These are phyloP conservation scores for Penaeus monodon DNA, from an alignment of 2,888 invertebrate genomes.

Conservation along the genomic window DNA sequence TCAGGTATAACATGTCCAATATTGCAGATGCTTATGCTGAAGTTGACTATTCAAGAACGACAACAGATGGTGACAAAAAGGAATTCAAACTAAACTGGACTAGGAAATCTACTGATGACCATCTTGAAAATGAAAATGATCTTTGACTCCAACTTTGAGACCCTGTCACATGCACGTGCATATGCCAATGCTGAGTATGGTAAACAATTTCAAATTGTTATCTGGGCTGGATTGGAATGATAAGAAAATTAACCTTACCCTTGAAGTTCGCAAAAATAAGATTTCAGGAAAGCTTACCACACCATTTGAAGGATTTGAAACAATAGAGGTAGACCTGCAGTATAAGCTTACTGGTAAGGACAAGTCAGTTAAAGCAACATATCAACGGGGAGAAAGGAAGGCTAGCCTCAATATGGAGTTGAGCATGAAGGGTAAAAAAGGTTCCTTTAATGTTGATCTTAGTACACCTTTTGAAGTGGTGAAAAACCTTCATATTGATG, in stretches of 20 bases:
- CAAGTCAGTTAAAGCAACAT: conserved; percentile 43
- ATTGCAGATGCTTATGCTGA: conserved; percentile 51
- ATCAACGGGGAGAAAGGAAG: conserved; percentile 40
- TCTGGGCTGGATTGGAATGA: conserved; percentile 33
- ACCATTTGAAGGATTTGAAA: conserved; percentile 49
- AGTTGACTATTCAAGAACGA: conserved; percentile 41
- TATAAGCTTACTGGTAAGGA: conserved; percentile 36
- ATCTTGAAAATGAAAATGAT: conserved; percentile 48
- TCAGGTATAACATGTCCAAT: conserved; percentile 48
- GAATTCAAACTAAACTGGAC: conserved; percentile 40
- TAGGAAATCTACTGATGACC: conserved; percentile 9
- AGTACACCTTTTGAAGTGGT: conserved; percentile 57
- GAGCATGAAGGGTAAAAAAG: conserved; percentile 29
- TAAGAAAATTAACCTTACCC: conserved; percentile 9
- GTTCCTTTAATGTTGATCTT: conserved; percentile 39
- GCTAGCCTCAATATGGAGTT: conserved; percentile 42
- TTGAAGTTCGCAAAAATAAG: conserved; percentile 30
- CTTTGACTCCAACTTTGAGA: conserved; percentile 40
- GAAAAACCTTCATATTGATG: conserved; percentile 41
- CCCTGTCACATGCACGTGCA: conserved; percentile 28
- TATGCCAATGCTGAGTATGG: conserved; percentile 37
- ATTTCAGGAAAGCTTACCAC: conserved; percentile 43
- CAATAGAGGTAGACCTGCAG: conserved; percentile 21
- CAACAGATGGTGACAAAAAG: not conserved
- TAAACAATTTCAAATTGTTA: conserved; percentile 19